Evolutionary conservation across 2,797 vertebrate genomes (phyloP), one percentile per base, ranked within the genome.

Genomic region (Microchirus variegatus): DNA sequence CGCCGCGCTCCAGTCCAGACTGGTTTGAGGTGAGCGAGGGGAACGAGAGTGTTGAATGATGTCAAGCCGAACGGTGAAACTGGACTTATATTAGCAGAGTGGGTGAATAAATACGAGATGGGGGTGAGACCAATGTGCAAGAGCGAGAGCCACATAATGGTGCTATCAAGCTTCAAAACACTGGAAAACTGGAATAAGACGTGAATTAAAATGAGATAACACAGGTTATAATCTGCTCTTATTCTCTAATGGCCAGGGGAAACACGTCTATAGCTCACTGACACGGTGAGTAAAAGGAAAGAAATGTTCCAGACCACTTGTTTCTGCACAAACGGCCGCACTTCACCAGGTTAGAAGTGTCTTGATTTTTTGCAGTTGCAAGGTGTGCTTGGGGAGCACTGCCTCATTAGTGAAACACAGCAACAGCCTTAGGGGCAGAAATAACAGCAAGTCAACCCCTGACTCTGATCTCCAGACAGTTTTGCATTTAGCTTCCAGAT

Each of bases 401-500:
- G 67, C 74, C 76, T 89, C 82, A 84, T 89, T 89, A 87, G 79
- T 62, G 66, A 78, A 85, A 82, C 82, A 85, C 83, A 87, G 86
- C 77, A 85, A 84, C 76, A 67, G 86, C 86, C 84, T 73, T 26
- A 19, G 68, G 83, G 83, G 65, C 63, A 65, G 53, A 63, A 77
- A 70, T 64, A 70, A 74, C 64, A 79, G 62, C 67, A 53, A 67
- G 73, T 77, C 59, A 59, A 81, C 77, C 80, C 83, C 54, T 1
- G 77, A 67, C 85, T 85, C 74, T 87, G 73, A 84, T 83, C 81
- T 80, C 75, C 61, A 78, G 49, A 78, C 70, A 52, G 55, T 76
- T 88, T 83, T 82, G 77, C 83, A 70, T 90, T 88, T 87, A 84
- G 79, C 81, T 84, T 82, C 75, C 84, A 89, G 86, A 86, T 83